Percentiles rank a stretch among this genome's conserved stretches.
Evolutionary conservation across 2,797 vertebrate genomes (phyloP).

Genomic region (Lophotriccus pileatus): DNA sequence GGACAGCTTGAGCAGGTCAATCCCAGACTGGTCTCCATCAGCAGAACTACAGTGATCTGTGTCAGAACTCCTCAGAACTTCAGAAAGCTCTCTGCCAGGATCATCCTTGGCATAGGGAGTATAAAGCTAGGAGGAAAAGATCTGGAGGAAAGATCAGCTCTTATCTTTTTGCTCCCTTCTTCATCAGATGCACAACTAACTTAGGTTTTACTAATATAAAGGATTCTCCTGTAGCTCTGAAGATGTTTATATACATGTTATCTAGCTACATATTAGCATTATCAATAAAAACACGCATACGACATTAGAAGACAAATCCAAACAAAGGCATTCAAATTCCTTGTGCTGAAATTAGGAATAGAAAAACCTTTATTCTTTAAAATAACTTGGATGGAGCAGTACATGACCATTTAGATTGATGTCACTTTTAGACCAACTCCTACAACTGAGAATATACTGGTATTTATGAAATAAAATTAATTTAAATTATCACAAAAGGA

Average conservation of each 20-base stretch:
- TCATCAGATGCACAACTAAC: background rate
- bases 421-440: background rate
- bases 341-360: background rate
- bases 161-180: background rate
- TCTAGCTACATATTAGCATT: background rate
- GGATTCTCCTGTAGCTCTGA: background rate
- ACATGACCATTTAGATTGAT: background rate
- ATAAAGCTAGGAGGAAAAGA: background rate
- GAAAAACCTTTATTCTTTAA: background rate
- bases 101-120: background rate
- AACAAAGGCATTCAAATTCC: background rate
- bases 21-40: background rate
- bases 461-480: background rate
- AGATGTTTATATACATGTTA: background rate
- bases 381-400: background rate
- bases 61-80: background rate
- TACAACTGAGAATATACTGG: background rate
- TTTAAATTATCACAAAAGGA: background rate
- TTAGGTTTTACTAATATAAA: background rate
- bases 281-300: background rate
- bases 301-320: background rate
- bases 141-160: background rate
- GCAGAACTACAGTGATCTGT: background rate
- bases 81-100: background rate
- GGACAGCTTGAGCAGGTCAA: background rate